These are phyloP conservation scores for Papilio aristodemus DNA, from an alignment of 1,140 invertebrate species.

Conservation along the genomic window DNA sequence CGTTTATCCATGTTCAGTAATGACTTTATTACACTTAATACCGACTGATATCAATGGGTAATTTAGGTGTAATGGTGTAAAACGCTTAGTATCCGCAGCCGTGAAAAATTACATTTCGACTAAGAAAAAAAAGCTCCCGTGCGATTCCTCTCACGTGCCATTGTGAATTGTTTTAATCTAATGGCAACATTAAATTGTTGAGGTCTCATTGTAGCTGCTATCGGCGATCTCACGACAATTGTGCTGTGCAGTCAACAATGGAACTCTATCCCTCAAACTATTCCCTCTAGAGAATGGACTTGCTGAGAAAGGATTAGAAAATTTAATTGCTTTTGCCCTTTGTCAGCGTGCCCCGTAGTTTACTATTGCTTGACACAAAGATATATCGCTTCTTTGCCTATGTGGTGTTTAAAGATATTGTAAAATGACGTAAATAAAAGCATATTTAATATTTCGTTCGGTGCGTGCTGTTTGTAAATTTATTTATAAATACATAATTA, in stretches of 20 bases:
- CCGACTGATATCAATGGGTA: constrained; percentile 29
- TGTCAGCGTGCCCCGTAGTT: neutral
- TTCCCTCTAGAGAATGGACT: constrained; percentile 29
- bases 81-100: constrained; percentile 42
- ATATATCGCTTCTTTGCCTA: neutral
- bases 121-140: constrained; percentile 63
- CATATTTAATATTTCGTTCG: too few relatives aligned
- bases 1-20: neutral
- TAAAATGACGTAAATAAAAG: too few relatives aligned
- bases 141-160: constrained; percentile 70
- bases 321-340: constrained; percentile 32
- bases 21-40: constrained; percentile 20
- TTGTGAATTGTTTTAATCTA: constrained; percentile 68
- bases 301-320: constrained; percentile 39
- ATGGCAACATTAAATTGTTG: constrained; percentile 67
- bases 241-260: constrained; percentile 42
- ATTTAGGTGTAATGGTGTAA: constrained; percentile 33
- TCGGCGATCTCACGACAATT: constrained; percentile 59
- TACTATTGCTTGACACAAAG: neutral
- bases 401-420: neutral
- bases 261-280: constrained; percentile 34
- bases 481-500: too few relatives aligned
- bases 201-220: constrained; percentile 57
- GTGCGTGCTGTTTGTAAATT: too few relatives aligned
- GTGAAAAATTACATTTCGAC: constrained; percentile 51